Evolutionary conservation across 2,888 invertebrate species (phyloP), one percentile per base, ranked within the genome.

Genomic region (Nesidiocoris tenuis): DNA sequence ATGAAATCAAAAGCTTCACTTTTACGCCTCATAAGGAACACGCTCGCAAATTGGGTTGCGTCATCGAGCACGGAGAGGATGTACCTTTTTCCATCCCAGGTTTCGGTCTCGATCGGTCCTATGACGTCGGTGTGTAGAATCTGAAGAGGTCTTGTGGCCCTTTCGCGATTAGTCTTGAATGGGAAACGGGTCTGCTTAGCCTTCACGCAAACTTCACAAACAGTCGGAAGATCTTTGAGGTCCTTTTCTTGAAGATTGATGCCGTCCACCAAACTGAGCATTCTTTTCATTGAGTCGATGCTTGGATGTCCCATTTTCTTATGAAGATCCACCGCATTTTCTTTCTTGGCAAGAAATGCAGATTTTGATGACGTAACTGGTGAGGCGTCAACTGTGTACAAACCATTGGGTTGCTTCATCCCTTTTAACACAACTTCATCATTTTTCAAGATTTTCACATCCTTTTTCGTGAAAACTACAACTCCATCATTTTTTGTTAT

Each of bases 121-220:
- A n/a, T n/a, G n/a, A n/a, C n/a, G n/a, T n/a, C n/a, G 22, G 78
- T 77, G 54, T 80, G 79, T 7, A 80, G 25, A 12, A 79, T 21
- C 19, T 80, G 66, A 12, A 79, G 57, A 2, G 72, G 64, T 39
- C 74, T 63, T 1, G 55, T 9, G 3, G 80, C 79, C 55, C 79
- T 77, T 9, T 24, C 61, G 16, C 61, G 77, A 19, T 65, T 23
- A n/a, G 71, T 70, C 64, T 74, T 54, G 70, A 81, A 80, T 24
- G 81, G 81, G 70, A 81, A 80, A 2, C 79, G 75, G 9, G 80
- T 80, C 56, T 79, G 70, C 77, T 81, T 81, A 61, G 79, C 79
- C 66, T 81, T 71, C 9, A 80, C 61, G 68, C 81, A 82, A 5
- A 65, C 23, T 74, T 80, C 72, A 76, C 79, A 80, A 2, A 24